Base-by-base conservation (phyloP, 53 echinoderm and acorn worm genomes). In the Echinometra lucunter region DNA sequence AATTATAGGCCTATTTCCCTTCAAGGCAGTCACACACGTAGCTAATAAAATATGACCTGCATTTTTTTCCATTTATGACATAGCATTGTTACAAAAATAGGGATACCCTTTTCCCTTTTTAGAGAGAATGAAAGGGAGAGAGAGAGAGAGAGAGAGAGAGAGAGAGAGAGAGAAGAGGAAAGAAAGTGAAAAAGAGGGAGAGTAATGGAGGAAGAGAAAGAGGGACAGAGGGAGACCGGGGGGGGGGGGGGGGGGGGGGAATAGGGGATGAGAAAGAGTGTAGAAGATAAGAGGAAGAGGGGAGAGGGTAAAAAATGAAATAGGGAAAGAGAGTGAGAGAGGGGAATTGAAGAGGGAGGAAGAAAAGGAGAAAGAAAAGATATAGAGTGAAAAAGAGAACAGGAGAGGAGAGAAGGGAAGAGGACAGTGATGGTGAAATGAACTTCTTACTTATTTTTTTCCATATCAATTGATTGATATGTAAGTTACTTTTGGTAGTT, bases 11-110 rank as follows among this genome's bases (percentile, higher is more conserved):
- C 78, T 40, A 78, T 78, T 72, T 78, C 78, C 78, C 78, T 78
- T 78, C 78, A 4, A 78, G 78, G 78, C 78, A 78, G 78, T 78
- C 78, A 78, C 78, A 78, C 78, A 78, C 78, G 78, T 78, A 42
- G 78, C 40, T 78, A 78, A 78, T 78, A 38, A 78, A 38, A 78
- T 42, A 78, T 78, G 78, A 78, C 78, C 78, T 78, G 78, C 78
- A 78, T 78, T 78, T 78, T 27, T 69, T 42, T 78, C 38, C 28
- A 38, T 38, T 42, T 40, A 35, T 21, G 21, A 78, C 0, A 38
- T 40, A 78, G 78, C 42, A 78, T 42, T 78, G 78, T 42, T 78
- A 42, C 21, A 78, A 78, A 78, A 42, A 42, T 38, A 78, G 16
- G 35, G 21, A 78, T 21, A 78, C 40, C 40, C 63, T 25, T 35